Evolutionary conservation across 2,888 invertebrate genomes (phyloP).

Genomic region (Patella ulyssiponensis): DNA sequence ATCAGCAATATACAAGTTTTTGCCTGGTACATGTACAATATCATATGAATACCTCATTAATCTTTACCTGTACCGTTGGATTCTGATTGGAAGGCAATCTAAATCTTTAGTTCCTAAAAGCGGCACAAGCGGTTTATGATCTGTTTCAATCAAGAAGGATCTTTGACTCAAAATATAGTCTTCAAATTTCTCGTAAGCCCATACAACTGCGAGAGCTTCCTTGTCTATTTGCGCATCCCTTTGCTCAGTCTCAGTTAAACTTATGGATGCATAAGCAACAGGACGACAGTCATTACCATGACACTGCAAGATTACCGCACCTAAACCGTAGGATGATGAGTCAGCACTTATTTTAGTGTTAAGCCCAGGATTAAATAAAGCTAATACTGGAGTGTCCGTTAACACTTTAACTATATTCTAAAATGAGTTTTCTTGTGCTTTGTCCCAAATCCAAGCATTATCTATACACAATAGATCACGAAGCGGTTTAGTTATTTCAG

Average conservation of each 20-base stretch:
- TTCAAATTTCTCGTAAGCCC: background rate
- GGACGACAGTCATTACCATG: conserved; percentile 11
- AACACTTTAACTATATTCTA: conserved; percentile 17
- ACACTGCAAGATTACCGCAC: conserved; percentile 26
- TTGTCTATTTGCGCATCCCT: background rate
- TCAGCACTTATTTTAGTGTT: conserved; percentile 31
- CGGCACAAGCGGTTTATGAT: background rate
- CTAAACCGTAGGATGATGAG: conserved; percentile 26
- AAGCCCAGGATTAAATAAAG: conserved; percentile 28
- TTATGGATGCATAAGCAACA: background rate
- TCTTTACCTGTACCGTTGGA: background rate
- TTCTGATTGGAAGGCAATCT: background rate
- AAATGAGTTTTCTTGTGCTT: background rate
- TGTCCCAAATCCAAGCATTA: conserved; percentile 32
- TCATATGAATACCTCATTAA: background rate
- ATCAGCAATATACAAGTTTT: conserved; percentile 6
- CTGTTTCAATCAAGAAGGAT: background rate
- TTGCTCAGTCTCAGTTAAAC: background rate
- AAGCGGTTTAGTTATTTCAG: conserved; percentile 27
- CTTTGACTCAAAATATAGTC: background rate
- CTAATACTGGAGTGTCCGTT: conserved; percentile 21
- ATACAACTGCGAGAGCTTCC: background rate
- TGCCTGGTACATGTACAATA: conserved; percentile 9
- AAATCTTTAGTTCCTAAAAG: background rate
- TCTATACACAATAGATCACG: conserved; percentile 26